Base-by-base conservation (phyloP, 2,113 vertebrate genomes). In the Vimba vimba region DNA sequence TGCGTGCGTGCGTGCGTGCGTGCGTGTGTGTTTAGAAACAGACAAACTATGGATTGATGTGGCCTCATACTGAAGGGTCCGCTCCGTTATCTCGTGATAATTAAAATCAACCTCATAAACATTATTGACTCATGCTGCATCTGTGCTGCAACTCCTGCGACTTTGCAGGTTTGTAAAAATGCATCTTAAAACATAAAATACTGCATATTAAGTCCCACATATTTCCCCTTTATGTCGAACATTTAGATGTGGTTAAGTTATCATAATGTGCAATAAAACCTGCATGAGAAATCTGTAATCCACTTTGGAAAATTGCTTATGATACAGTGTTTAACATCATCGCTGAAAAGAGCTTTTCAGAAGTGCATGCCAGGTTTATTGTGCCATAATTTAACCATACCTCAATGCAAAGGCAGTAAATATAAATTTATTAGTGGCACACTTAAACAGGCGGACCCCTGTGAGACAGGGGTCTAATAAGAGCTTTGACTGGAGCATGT, bases 381-480 rank as follows among this genome's bases (percentile, higher is more conserved):
- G 93, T 94, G 94, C 94, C 94, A 95, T 97, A 95, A 96, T 96
- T 97, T 97, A 97, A 96, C 96, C 96, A 96, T 96, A 82, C 96
- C 95, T 96, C 95, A 96, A 96, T 96, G 96, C 95, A 94, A 95
- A 83, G 79, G 94, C 93, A 94, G 92, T 94, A 95, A 95, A 95
- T 94, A 94, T 91, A 92, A 92, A 95, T 94, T 93, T 94, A 95
- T 95, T 94, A 93, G 91, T 91, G 91, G 90, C 90, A 90, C 89
- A 90, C 93, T 93, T 94, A 91, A 94, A 94, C 91, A 89, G 90
- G 91, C 90, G 91, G 91, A 89, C 91, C 90, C 89, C 89, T 85
- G 90, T 90, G 86, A 87, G 83, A 89, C 91, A 91, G 92, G 89
- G 90, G 91, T 93, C 87, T 91, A 90, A 73, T 71, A 79, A 33